Evolutionary conservation across 37 sponge, comb jelly and placozoan genomes (phyloP).

Genomic region (Tethya wilhelma): DNA sequence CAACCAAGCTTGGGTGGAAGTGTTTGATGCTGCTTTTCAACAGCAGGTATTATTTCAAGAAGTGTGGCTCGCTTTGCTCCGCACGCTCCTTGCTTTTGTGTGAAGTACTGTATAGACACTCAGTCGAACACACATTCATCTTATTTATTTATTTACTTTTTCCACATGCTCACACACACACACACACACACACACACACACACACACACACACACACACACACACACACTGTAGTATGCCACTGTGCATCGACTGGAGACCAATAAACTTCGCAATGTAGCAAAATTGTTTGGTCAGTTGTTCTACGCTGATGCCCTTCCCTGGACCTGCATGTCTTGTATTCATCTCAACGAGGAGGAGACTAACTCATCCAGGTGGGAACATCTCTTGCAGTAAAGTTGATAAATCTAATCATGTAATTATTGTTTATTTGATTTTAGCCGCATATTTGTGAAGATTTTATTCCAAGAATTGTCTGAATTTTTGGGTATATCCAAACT

Average conservation of each 20-base stretch:
- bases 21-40: constrained; percentile 76
- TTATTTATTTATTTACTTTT: background rate
- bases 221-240: constrained; percentile 63
- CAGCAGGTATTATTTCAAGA: constrained; percentile 80
- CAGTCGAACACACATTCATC: background rate
- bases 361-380: constrained; percentile 94
- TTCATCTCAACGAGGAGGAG: constrained; percentile 96
- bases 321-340: constrained; percentile 90
- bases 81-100: no score
- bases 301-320: constrained; percentile 96
- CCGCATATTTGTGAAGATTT: constrained; percentile 98
- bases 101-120: background rate
- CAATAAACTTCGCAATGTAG: constrained; percentile 95
- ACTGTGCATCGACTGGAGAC: constrained; percentile 97
- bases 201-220: background rate
- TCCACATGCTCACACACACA: no score
- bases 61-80: no score
- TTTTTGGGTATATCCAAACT: constrained; percentile 92
- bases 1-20: constrained; percentile 88
- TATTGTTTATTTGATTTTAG: constrained; percentile 28
- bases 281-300: constrained; percentile 91
- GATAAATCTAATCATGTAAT: constrained; percentile 9
- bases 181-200: background rate
- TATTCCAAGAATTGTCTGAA: constrained; percentile 97
- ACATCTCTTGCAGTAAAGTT: background rate